A percentile compares a stretch with the other conserved stretches of the same genome.
Conservation (phyloP, 2,113 vertebrate genomes). For the Campylomormyrus tamandua region DNA sequence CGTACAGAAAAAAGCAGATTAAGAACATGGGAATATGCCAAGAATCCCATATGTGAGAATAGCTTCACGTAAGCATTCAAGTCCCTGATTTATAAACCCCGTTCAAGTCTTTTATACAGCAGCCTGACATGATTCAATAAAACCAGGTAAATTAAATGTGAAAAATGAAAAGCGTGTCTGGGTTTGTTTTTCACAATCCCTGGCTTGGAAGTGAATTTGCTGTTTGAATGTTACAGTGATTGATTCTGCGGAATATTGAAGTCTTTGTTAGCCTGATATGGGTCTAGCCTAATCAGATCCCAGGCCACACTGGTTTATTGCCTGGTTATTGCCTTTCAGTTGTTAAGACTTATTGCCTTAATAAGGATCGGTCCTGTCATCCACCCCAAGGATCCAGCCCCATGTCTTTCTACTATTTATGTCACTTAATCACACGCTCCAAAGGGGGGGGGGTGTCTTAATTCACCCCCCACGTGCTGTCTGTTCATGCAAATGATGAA, state of each 20-base stretch:
- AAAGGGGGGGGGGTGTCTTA: neutral
- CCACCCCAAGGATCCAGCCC: neutral
- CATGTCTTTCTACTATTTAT: neutral
- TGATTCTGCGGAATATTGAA: slow-evolving; percentile 24
- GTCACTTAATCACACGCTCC: neutral
- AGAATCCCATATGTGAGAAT: neutral
- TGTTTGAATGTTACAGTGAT: slow-evolving; percentile 12
- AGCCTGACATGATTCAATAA: slow-evolving; percentile 3
- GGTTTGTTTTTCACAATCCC: neutral
- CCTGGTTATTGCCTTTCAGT: slow-evolving; percentile 15
- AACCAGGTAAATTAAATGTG: slow-evolving; percentile 8
- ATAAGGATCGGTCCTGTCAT: neutral
- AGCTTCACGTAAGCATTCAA: neutral
- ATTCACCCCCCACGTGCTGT: neutral
- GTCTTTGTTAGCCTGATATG: neutral
- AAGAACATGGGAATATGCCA: neutral
- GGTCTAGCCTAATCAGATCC: slow-evolving; percentile 23
- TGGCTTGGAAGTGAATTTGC: slow-evolving; percentile 3
- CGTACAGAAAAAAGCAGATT: neutral
- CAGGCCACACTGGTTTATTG: slow-evolving; percentile 8
- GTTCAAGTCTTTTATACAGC: neutral
- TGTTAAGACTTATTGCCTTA: slow-evolving; percentile 19
- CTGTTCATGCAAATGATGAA: neutral
- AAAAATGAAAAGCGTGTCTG: neutral
- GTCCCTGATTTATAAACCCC: neutral